Evolutionary conservation across 2,113 vertebrate species (phyloP).

Genomic region (Erythrocercus mccallii): DNA sequence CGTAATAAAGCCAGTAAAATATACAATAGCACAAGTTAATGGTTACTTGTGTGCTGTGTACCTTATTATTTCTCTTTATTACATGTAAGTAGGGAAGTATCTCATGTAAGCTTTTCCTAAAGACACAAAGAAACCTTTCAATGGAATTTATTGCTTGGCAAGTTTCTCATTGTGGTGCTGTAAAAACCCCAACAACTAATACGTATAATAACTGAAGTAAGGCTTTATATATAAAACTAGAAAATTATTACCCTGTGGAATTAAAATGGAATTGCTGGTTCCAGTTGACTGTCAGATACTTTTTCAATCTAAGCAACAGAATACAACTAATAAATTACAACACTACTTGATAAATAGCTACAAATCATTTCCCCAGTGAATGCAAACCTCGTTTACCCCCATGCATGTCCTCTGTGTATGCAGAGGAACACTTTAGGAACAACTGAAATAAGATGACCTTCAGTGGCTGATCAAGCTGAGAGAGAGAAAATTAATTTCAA

Average conservation of each 20-base stretch:
- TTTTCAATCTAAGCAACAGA: conserved; percentile 42
- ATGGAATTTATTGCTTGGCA: conserved; percentile 53
- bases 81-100: conserved; percentile 45
- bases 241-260: conserved; percentile 46
- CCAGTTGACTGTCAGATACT: conserved; percentile 26
- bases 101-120: conserved; percentile 51
- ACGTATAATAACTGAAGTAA: conserved; percentile 10
- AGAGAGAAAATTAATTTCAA: conserved; percentile 30
- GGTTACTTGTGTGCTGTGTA: conserved; percentile 19
- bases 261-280: conserved; percentile 45
- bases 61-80: conserved; percentile 53
- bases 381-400: neutral
- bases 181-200: conserved; percentile 43
- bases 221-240: conserved; percentile 34
- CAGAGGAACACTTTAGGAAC: neutral
- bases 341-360: conserved; percentile 24
- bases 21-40: conserved; percentile 38
- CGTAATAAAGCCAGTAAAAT: conserved; percentile 23
- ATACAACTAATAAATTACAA: conserved; percentile 49
- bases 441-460: conserved; percentile 4
- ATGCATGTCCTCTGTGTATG: neutral
- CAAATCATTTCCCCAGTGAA: conserved; percentile 45
- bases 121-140: conserved; percentile 57
- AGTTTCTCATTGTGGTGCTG: conserved; percentile 21
- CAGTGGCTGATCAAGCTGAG: conserved; percentile 8